These are phyloP conservation scores for Psittacus erithacus DNA, from an alignment of 2,113 vertebrate species.

Conservation along the genomic window DNA sequence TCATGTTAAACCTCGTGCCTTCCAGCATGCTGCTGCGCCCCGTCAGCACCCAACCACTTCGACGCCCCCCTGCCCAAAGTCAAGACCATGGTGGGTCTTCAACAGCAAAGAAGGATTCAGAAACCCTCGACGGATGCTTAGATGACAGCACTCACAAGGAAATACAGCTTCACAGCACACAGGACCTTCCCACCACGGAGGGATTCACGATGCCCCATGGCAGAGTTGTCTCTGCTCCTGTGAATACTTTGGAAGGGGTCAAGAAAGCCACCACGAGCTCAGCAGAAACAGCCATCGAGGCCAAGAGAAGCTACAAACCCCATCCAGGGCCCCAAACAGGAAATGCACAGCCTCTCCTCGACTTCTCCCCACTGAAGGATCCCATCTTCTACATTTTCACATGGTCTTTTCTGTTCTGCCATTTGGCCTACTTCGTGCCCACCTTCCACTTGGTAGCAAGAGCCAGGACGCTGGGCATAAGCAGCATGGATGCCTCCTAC, in stretches of 20 bases:
- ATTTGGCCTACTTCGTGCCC: conserved; percentile 90
- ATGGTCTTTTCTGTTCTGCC: conserved; percentile 91
- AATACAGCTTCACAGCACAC: rapidly evolving
- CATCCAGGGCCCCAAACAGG: neutral
- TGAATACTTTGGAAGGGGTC: neutral
- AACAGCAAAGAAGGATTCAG: neutral
- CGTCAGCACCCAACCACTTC: conserved; percentile 26
- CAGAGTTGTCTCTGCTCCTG: neutral
- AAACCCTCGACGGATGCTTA: rapidly evolving
- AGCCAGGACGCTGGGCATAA: conserved; percentile 85
- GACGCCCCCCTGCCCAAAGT: neutral
- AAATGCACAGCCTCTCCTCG: conserved; percentile 64
- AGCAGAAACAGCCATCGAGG: conserved; percentile 18
- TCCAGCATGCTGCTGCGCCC: conserved; percentile 90
- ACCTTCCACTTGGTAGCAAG: conserved; percentile 90
- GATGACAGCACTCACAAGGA: neutral
- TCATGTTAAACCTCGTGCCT: conserved; percentile 89
- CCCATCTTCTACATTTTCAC: conserved; percentile 91
- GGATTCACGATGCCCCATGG: rapidly evolving
- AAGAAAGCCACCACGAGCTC: neutral
- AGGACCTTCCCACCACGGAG: neutral
- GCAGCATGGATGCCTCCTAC: conserved; percentile 89
- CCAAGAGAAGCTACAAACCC: neutral
- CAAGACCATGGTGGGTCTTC: neutral
- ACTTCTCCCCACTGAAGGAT: conserved; percentile 85